These are phyloP conservation scores for Elysia crispata DNA, from an alignment of 2,888 invertebrate species.

Conservation along the genomic window DNA sequence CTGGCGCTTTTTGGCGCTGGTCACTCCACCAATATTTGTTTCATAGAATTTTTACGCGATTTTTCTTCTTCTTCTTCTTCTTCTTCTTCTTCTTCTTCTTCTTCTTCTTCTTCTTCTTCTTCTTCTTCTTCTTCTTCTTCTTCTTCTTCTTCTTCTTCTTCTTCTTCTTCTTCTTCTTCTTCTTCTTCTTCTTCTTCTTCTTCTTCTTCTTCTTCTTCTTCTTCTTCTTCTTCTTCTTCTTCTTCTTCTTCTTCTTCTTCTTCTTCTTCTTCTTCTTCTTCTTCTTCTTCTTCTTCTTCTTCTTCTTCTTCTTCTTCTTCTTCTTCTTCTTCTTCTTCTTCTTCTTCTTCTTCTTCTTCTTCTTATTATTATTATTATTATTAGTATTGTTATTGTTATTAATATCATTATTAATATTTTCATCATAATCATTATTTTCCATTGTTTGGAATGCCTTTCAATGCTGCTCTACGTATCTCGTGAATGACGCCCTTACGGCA, in stretches of 20 bases:
- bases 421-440: no score
- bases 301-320: neutral
- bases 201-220: neutral
- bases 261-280: neutral
- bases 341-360: no score
- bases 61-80: constrained; percentile 12
- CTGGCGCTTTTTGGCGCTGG: no score
- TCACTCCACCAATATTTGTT: no score
- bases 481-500: no score
- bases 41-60: no score
- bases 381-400: no score
- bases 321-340: neutral
- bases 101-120: neutral
- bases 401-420: no score
- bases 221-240: neutral
- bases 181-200: neutral
- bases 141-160: neutral
- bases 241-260: neutral
- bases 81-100: neutral
- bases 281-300: neutral
- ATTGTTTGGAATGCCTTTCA: no score
- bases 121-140: neutral
- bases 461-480: no score
- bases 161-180: neutral
- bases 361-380: no score